A percentile compares a stretch with the other conserved stretches of the same genome.
These are phyloP conservation scores for Schlechtendalia chinensis DNA, from an alignment of 1,140 invertebrate genomes.

Conservation along the genomic window DNA sequence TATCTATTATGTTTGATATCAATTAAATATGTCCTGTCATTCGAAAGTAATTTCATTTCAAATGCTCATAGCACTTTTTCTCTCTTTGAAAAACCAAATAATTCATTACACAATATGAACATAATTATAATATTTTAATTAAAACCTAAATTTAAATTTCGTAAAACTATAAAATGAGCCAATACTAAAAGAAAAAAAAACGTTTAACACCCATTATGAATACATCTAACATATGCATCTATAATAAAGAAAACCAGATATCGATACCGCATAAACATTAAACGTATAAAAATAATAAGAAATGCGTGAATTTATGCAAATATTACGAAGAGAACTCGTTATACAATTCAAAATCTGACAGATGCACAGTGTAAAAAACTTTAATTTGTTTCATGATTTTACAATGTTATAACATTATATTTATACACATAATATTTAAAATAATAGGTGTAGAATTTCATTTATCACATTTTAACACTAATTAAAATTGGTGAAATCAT, in stretches of 20 bases:
- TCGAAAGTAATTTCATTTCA: not conserved
- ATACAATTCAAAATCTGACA: too few species aligned
- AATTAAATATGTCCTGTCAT: constrained; percentile 6
- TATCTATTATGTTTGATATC: not conserved
- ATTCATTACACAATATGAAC: not conserved
- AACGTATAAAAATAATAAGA: not conserved
- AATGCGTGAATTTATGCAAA: too few species aligned
- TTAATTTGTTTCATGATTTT: too few species aligned
- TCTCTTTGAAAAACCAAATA: not conserved
- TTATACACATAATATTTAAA: not conserved
- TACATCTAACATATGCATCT: not conserved
- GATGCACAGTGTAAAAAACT: too few species aligned
- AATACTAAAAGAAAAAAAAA: not conserved
- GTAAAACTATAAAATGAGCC: not conserved
- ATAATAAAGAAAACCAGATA: not conserved
- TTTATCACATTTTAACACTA: not conserved
- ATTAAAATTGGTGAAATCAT: not conserved
- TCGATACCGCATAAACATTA: not conserved
- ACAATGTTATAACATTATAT: too few species aligned
- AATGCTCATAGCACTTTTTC: not conserved
- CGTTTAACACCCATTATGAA: not conserved
- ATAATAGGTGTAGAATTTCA: not conserved
- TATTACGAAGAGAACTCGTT: too few species aligned
- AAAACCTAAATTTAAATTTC: not conserved
- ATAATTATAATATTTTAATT: not conserved